phyloP scores from a whole-genome alignment of 2,113 vertebrate species.

The Halcyon malimbica region DNA sequence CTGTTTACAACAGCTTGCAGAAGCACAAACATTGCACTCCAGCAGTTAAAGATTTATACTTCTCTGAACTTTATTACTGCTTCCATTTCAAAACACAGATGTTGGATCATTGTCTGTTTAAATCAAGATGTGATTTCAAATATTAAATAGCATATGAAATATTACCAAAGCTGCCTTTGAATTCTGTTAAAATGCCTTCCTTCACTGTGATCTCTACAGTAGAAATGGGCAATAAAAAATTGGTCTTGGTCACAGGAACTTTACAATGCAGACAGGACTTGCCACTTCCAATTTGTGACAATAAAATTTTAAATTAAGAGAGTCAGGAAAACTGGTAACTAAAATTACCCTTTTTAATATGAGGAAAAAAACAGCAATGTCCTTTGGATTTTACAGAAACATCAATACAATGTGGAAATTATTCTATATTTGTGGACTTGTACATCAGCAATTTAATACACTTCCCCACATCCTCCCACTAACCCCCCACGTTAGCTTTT shows the following conservation, averaged over 20 bases:
- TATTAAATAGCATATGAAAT: not conserved
- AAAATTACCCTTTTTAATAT: not conserved
- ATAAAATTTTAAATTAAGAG: not conserved
- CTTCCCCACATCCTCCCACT: not conserved
- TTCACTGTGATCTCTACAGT: not conserved
- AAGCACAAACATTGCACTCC: not conserved
- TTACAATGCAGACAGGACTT: not conserved
- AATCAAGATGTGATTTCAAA: not conserved
- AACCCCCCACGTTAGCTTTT: not conserved
- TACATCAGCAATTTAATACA: not conserved
- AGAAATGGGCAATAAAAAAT: not conserved
- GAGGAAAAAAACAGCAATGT: fast-evolving
- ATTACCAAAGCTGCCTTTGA: not conserved
- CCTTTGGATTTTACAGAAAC: not conserved
- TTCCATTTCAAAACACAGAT: not conserved
- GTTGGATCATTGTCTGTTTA: not conserved
- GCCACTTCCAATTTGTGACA: not conserved
- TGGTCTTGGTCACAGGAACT: not conserved
- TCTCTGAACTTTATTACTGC: not conserved
- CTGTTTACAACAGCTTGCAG: not conserved
- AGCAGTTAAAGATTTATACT: not conserved
- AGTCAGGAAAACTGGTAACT: not conserved
- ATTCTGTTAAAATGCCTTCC: not conserved
- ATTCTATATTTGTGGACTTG: not conserved
- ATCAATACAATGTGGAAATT: not conserved